Evolutionary conservation across 2,797 vertebrate genomes (phyloP).

Genomic region (Molossus alvarezi): DNA sequence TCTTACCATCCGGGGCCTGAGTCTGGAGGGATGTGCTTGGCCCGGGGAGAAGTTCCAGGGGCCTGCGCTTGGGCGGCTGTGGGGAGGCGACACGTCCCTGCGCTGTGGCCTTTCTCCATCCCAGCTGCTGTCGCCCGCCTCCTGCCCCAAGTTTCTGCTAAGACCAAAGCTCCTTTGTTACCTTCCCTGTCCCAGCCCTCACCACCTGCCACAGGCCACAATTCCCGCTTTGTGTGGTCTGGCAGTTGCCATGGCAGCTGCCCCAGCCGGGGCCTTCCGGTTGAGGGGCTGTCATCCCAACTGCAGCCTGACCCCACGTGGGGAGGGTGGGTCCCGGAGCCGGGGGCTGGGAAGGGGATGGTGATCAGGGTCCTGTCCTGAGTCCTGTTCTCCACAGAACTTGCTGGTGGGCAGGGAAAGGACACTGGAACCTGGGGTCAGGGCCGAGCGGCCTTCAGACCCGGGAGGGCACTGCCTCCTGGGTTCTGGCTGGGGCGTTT

Average conservation of each 20-base stretch:
- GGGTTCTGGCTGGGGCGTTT: background rate
- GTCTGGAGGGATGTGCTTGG: background rate
- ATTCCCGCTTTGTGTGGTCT: constrained; percentile 1
- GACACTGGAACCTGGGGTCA: accelerated
- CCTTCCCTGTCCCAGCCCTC: background rate
- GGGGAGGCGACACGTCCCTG: background rate
- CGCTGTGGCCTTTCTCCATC: background rate
- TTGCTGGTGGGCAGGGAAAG: background rate
- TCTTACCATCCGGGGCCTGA: background rate
- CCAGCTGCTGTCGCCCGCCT: background rate
- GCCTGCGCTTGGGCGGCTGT: background rate
- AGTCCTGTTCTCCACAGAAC: background rate
- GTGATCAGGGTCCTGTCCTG: background rate
- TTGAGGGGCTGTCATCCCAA: background rate
- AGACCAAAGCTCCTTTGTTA: constrained; percentile 52
- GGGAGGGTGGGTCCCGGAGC: background rate
- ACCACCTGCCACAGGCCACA: constrained; percentile 38
- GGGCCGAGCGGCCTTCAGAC: background rate
- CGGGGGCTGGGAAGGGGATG: background rate
- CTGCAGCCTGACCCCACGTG: background rate
- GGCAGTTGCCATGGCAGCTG: constrained; percentile 63
- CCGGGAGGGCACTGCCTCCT: background rate
- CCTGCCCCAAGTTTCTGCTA: background rate
- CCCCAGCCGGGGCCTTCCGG: background rate
- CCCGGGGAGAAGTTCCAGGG: background rate